Conservation (phyloP, 2,888 invertebrate genomes). For the Smittia aterrima region DNA sequence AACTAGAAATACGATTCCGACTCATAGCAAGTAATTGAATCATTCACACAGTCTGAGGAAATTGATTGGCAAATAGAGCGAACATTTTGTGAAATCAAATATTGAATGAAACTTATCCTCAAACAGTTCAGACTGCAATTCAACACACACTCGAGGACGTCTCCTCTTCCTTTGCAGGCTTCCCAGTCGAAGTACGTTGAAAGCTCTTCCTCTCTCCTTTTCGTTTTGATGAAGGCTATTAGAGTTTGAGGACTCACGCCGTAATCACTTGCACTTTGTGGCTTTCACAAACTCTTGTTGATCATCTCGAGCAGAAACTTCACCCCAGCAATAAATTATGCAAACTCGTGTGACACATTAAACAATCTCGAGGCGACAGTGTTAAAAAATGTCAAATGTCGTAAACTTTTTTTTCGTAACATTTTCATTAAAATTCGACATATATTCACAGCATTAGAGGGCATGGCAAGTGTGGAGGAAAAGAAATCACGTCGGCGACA, state of each 20-base stretch:
- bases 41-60: constrained; percentile 33
- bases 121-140: not conserved
- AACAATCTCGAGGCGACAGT: too few species aligned
- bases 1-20: constrained; percentile 18
- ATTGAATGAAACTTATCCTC: constrained; percentile 5
- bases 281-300: too few species aligned
- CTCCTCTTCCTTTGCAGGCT: too few species aligned
- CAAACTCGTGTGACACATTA: too few species aligned
- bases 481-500: constrained; percentile 32
- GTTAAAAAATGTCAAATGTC: constrained; percentile 36
- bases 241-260: too few species aligned
- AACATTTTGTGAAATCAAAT: not conserved
- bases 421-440: constrained; percentile 40
- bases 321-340: too few species aligned
- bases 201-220: too few species aligned
- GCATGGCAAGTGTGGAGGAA: not conserved
- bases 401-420: constrained; percentile 15
- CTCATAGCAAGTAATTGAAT: constrained; percentile 24
- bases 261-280: too few species aligned
- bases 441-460: not conserved
- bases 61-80: constrained; percentile 30
- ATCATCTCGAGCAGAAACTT: too few species aligned
- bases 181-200: too few species aligned
- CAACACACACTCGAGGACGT: not conserved
- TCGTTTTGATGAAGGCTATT: too few species aligned